Percentiles rank a stretch among this genome's conserved stretches.
Conservation (phyloP, 2,888 invertebrate species). For the Furcula furcula region DNA sequence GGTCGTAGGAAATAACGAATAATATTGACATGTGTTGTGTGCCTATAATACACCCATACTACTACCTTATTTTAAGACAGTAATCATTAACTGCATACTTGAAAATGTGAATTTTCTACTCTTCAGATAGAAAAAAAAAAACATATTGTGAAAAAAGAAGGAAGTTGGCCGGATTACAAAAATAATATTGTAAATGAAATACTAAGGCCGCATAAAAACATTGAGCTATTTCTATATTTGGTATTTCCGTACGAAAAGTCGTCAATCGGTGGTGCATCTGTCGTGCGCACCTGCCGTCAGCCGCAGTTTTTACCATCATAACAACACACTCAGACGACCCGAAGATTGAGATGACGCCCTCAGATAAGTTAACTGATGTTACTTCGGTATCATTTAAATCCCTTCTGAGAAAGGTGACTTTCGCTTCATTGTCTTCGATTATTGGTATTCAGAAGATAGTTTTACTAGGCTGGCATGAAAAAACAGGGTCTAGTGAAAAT, state of each 20-base stretch:
- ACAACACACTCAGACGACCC: conserved; percentile 19
- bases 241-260: conserved; percentile 42
- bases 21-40: conserved; percentile 24
- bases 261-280: conserved; percentile 51
- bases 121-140: too few relatives aligned
- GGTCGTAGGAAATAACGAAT: conserved; percentile 25
- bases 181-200: conserved; percentile 16
- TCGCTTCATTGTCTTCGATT: conserved; percentile 4
- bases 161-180: too few relatives aligned
- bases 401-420: conserved; percentile 26
- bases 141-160: too few relatives aligned
- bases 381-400: conserved; percentile 28
- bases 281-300: conserved; percentile 51
- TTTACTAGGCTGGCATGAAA: background rate
- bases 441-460: background rate
- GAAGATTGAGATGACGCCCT: conserved; percentile 16
- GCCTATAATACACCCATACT: background rate
- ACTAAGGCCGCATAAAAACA: conserved; percentile 24
- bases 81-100: too few relatives aligned
- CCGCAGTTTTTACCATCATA: conserved; percentile 46
- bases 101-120: too few relatives aligned
- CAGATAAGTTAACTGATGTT: conserved; percentile 20
- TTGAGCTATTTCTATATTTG: conserved; percentile 35
- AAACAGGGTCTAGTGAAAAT: too few relatives aligned
- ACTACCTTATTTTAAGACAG: too few relatives aligned